Evolutionary conservation across 2,888 invertebrate genomes (phyloP).

Genomic region (Lasioglossum malachurum): DNA sequence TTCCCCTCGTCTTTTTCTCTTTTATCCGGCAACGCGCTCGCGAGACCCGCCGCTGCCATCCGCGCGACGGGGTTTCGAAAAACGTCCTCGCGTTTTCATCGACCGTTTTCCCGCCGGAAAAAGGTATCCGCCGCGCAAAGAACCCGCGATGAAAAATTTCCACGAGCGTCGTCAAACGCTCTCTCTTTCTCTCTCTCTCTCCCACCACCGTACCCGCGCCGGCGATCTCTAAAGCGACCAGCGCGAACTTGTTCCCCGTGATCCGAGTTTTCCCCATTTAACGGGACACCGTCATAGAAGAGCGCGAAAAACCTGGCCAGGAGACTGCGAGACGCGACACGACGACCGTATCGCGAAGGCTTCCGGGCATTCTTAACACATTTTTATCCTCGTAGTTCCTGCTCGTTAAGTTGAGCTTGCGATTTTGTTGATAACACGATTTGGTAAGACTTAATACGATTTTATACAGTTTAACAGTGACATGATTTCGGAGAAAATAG

Average conservation of each 20-base stretch:
- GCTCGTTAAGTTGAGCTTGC: too few species aligned
- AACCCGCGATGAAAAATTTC: constrained; percentile 1
- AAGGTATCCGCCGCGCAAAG: not conserved
- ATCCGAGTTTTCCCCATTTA: not conserved
- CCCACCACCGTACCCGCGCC: not conserved
- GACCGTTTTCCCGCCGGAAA: constrained; percentile 2
- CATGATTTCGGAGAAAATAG: too few species aligned
- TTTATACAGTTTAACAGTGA: too few species aligned
- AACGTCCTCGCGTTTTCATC: not conserved
- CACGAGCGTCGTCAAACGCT: not conserved
- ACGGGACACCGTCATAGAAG: not conserved
- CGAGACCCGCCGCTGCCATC: not conserved
- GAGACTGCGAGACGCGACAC: too few species aligned
- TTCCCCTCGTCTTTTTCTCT: not conserved
- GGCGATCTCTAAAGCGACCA: not conserved
- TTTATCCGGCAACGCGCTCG: not conserved
- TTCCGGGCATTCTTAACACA: too few species aligned
- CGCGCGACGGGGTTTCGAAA: not conserved
- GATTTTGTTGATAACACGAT: too few species aligned
- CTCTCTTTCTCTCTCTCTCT: not conserved
- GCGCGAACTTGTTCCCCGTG: not conserved
- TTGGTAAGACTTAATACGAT: too few species aligned
- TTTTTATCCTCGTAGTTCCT: too few species aligned
- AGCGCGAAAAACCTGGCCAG: too few species aligned
- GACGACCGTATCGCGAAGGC: too few species aligned